These are phyloP conservation scores for Acyrthosiphon pisum DNA, from an alignment of 1,140 invertebrate species.

Conservation along the genomic window DNA sequence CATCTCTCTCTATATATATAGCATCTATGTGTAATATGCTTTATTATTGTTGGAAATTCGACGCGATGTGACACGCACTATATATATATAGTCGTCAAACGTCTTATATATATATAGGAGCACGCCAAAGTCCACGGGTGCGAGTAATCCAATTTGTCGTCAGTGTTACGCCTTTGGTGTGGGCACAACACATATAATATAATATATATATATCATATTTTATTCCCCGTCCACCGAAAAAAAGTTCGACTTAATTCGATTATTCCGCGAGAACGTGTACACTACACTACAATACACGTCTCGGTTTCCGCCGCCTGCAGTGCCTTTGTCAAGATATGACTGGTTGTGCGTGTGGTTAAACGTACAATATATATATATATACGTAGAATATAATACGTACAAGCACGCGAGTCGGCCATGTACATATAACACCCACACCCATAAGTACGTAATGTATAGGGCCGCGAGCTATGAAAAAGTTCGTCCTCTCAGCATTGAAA, in stretches of 20 bases:
- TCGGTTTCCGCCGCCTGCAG: background rate
- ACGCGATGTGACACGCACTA: background rate
- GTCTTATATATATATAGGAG: background rate
- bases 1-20: no score
- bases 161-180: background rate
- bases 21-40: background rate
- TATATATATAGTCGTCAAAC: background rate
- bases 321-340: background rate
- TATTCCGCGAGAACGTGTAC: background rate
- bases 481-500: background rate
- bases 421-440: background rate
- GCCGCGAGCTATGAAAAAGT: background rate
- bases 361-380: background rate
- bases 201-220: background rate
- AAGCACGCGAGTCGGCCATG: background rate
- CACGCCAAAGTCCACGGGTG: background rate
- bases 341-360: background rate
- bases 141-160: slow-evolving; percentile 20
- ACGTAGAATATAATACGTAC: background rate
- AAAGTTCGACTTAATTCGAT: slow-evolving; percentile 20
- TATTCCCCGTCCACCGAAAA: background rate
- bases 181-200: background rate
- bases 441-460: background rate
- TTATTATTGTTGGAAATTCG: background rate
- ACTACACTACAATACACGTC: background rate